Base-by-base conservation (phyloP, 2,113 vertebrate genomes). In the Ochotona princeps region DNA sequence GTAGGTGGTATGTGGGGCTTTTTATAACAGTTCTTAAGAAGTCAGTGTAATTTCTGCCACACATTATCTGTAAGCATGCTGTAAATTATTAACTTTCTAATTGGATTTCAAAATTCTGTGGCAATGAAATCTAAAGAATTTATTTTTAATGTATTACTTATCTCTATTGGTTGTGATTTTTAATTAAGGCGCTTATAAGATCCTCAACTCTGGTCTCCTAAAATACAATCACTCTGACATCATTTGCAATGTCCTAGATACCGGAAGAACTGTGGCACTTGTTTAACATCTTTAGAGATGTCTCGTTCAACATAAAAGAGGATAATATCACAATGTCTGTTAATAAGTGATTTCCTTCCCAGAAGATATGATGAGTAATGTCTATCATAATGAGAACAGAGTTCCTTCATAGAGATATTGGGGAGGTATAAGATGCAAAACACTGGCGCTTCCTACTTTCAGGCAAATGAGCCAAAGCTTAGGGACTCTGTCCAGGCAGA, bases 21-120 rank as follows among this genome's bases (percentile, higher is more conserved):
- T 94, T 94, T 82, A 30, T 61, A 57, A 66, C 23, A 90, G 57
- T 97, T 96, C 90, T 78, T 96, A 86, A 82, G 96, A 96, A 92
- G 60, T 57, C 30, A 84, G 47, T 93, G 38, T 35, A 63, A 21
- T 92, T 90, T 94, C 5, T 85, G 61, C n/a, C 7, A 8, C 17
- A 57, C 78, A 35, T 70, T 93, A 87, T 66, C 32, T 63, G 38
- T 32, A 60, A 92, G 44, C 38, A n/a, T 32, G 26, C 9, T 57
- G 23, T 80, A 49, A 5, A 70, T 92, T 79, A 67, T 65, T 91
- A 92, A 87, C 57, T 83, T 81, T 83, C 80, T 80, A 89, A 88
- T 80, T 75, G 30, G 17, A 35, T 47, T 70, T 81, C 93, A 8
- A 67, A 44, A 2, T 32, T 30, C 57, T 89, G 73, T 85, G 35